Evolutionary conservation across 1,140 invertebrate genomes (phyloP), one percentile per base, ranked within the genome.

Genomic region (Drosophila elegans): DNA sequence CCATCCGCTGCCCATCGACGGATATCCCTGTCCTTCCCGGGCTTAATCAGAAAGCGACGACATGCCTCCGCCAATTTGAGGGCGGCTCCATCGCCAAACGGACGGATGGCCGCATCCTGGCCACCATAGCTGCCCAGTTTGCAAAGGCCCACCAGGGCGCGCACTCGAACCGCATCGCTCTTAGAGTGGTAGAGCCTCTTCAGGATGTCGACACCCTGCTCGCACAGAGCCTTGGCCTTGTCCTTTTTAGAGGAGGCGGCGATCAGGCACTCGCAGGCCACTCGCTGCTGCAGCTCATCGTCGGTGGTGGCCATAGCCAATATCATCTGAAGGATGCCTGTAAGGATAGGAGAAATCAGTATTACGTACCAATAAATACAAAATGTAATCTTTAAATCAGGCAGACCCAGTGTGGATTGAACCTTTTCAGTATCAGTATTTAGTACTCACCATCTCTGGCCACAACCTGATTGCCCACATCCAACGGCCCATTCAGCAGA

Each of bases 221-320:
- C 95, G 25, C 99, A 96, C 32, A 99, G 97, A 4, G 97, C 95
- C 68, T 95, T 96, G 4, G 98, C 98, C 93, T 99, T 99, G 88
- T 99, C 98, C 92, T 99, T 99, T 91, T 99, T 99, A 0, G 97
- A 98, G 3, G 98, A 96, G 11, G 98, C 98, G 21, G 98, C 97
- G 74, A 99, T 97, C 5, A 99, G 95, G 74, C 98, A 99, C 93
- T 99, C 98, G 88, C 98, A 98, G 6, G 98, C 97, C 38, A 99
- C 97, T 93, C 96, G 97, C 93, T 98, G 98, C 91, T 99, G 97
- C 1, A 99, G 91, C 13, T 94, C 56, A 82, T 97, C 95, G 56
- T 97, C 95, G 41, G 96, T 97, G 51, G 96, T 96, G 10, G 99
- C 98, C 97, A 99, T 98, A 5, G 97, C 97, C 12, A 99, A 93